These are phyloP conservation scores for Eupristina koningsbergeri DNA, from an alignment of 1,140 invertebrate genomes.

Conservation along the genomic window DNA sequence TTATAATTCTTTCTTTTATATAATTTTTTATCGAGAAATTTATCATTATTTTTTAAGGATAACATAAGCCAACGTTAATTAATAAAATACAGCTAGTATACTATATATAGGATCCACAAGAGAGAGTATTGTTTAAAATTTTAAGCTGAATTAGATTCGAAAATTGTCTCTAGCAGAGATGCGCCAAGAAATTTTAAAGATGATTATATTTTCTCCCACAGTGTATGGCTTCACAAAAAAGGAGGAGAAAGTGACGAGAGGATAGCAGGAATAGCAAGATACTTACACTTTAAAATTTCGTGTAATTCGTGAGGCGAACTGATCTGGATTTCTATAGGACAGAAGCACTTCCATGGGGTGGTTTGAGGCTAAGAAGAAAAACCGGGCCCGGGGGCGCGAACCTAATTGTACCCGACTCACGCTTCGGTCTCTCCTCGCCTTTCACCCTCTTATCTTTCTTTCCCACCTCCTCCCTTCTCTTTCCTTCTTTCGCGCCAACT, in stretches of 20 bases:
- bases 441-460: conserved; percentile 48
- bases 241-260: background rate
- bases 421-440: conserved; percentile 47
- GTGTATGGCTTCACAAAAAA: background rate
- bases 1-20: no score
- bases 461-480: background rate
- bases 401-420: conserved; percentile 66
- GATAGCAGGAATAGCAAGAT: background rate
- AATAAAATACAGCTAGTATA: no score
- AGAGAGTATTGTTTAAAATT: no score
- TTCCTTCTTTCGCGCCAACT: background rate
- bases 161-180: no score
- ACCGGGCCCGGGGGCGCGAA: conserved; percentile 64
- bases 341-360: background rate
- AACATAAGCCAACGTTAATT: no score
- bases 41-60: no score
- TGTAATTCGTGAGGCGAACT: conserved; percentile 21
- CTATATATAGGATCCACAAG: no score
- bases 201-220: background rate
- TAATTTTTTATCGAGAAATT: no score
- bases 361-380: conserved; percentile 33
- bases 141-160: no score
- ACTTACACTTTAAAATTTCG: conserved; percentile 7
- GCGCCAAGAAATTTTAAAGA: no score
- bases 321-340: conserved; percentile 15